Percentiles rank a stretch among this genome's conserved stretches.
phyloP scores from a whole-genome alignment of 1,140 invertebrate species.

The Lordiphosa clarofinis region DNA sequence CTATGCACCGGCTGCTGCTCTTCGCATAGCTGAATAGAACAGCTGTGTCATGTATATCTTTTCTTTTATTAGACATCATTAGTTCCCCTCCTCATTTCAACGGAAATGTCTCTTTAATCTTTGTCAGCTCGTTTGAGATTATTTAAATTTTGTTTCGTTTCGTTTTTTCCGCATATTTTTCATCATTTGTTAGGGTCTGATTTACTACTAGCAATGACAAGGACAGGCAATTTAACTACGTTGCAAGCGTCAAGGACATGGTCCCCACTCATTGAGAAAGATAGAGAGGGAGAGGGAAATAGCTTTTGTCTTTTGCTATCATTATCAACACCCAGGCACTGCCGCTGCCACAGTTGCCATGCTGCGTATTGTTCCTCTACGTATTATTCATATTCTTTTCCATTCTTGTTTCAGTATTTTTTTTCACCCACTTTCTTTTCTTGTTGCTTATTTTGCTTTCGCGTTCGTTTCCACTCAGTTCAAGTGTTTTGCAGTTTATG shows the following conservation, averaged over 20 bases:
- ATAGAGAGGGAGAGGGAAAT: neutral
- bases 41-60: neutral
- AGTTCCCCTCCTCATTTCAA: neutral
- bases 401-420: slow-evolving; percentile 8
- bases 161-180: slow-evolving; percentile 18
- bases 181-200: slow-evolving; percentile 57
- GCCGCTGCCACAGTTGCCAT: slow-evolving; percentile 15
- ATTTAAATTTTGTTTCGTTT: slow-evolving; percentile 18
- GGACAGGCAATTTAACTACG: slow-evolving; percentile 71
- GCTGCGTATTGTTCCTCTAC: slow-evolving; percentile 26
- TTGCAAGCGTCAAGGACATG: slow-evolving; percentile 52
- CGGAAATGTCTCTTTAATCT: slow-evolving; percentile 1
- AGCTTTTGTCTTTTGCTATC: slow-evolving; percentile 60
- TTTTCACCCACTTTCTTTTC: slow-evolving; percentile 6
- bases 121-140: neutral
- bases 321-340: slow-evolving; percentile 56
- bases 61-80: neutral
- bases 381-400: slow-evolving; percentile 16
- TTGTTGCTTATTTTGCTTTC: slow-evolving; percentile 52
- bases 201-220: slow-evolving; percentile 59
- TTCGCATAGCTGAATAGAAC: neutral
- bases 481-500: slow-evolving; percentile 70
- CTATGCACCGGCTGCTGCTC: too few species aligned
- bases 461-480: slow-evolving; percentile 69
- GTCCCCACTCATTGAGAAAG: neutral